Evolutionary conservation across 2,888 invertebrate genomes (phyloP), one percentile per base, ranked within the genome.

Genomic region (Andrena minutula): DNA sequence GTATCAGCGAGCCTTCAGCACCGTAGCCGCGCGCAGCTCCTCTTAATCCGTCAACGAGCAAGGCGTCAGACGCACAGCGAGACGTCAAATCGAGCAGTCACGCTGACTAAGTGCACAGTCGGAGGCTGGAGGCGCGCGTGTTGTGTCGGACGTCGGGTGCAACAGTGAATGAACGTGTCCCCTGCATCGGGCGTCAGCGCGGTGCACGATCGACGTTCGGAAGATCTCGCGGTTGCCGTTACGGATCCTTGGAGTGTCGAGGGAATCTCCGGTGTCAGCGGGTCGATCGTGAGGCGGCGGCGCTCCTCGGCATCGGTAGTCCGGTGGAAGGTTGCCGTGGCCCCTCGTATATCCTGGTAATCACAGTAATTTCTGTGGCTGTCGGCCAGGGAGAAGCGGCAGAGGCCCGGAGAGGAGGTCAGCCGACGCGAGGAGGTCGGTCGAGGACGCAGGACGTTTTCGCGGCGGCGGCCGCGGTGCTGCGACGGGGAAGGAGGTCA

Each of bases 301-400:
- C 75, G 77, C 65, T 82, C 76, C 60, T 64, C 56, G 49, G 70
- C 78, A 56, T 75, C 82, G 84, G 79, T 79, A 77, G 77, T 80
- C 74, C 65, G 79, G 61, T 76, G 66, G 81, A 77, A 75, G 76
- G 78, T 75, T 68, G 74, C 72, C 71, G 65, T 69, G 74, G 76
- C 76, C 82, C 84, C 87, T 86, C 86, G 88, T 88, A 88, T 87
- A 88, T 84, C 86, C 84, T 84, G 75, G 84, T 87, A 87, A 87
- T 87, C 87, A 88, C 87, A 86, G 86, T 87, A 87, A 87, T 87
- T 88, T 88, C 88, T 81, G 70, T 61, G 76, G 82, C 75, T 78
- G 84, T 75, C 80, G 70, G 70, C 71, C 87, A 65, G 69, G 49
- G 69, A 56, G 23, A 26, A 56, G 56, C 20, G 56, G 23, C 20